Conservation (phyloP, 2,888 invertebrate species). For the Orthosia cruda region DNA sequence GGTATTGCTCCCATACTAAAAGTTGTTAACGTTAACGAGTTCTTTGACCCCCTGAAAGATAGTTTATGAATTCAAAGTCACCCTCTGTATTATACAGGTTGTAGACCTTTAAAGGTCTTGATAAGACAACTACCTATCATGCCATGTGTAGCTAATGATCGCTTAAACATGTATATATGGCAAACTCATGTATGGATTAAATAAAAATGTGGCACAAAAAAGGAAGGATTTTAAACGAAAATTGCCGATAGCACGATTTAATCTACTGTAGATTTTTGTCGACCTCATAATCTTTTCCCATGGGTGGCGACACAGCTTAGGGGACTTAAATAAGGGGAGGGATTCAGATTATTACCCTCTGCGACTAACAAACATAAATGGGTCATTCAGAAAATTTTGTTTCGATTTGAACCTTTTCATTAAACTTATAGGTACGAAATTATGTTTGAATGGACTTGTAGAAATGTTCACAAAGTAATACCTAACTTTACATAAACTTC, state of each 20-base stretch:
- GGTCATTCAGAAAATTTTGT: conserved; percentile 5
- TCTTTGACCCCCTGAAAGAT: conserved; percentile 8
- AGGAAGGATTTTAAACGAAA: conserved; percentile 30
- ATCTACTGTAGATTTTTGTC: conserved; percentile 56
- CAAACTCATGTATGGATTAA: neutral
- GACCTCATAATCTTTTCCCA: conserved; percentile 50
- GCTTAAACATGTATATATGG: conserved; percentile 2
- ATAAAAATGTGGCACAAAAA: conserved; percentile 9
- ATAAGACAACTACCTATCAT: neutral
- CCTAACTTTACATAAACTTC: conserved; percentile 43
- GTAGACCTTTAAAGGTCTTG: neutral
- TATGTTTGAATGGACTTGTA: conserved; percentile 15
- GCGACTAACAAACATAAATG: conserved; percentile 20
- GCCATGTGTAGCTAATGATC: neutral
- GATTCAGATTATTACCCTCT: conserved; percentile 35
- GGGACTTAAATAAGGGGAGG: conserved; percentile 30
- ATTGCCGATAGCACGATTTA: conserved; percentile 52
- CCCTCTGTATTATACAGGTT: neutral
- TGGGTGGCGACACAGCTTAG: conserved; percentile 37
- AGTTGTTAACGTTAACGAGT: too few species aligned
- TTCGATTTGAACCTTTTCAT: conserved; percentile 1
- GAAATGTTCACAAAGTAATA: conserved; percentile 15
- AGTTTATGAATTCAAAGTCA: neutral
- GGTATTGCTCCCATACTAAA: neutral
- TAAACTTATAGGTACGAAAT: conserved; percentile 13